These are phyloP conservation scores for Manis crassicaudata DNA, from an alignment of 2,797 vertebrate species.

Conservation along the genomic window DNA sequence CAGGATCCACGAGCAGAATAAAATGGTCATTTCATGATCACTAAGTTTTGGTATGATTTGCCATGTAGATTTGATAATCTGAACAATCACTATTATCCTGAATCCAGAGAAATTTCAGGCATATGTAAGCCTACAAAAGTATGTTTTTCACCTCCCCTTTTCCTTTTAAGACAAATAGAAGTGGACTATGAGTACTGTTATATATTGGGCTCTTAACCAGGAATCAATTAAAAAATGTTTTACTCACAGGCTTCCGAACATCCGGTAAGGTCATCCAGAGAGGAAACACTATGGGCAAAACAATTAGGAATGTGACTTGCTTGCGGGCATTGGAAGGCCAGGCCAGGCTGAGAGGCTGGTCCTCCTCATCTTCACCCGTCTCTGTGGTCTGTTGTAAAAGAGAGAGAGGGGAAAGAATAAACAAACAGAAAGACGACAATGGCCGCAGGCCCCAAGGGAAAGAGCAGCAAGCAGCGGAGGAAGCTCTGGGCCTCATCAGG, in stretches of 20 bases:
- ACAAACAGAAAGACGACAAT: background rate
- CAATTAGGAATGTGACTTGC: slow-evolving; percentile 91
- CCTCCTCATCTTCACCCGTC: slow-evolving; percentile 86
- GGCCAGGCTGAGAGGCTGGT: slow-evolving; percentile 93
- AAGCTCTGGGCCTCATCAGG: accelerated
- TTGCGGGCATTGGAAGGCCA: slow-evolving; percentile 93
- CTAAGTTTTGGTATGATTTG: background rate
- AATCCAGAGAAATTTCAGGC: background rate
- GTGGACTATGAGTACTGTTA: background rate
- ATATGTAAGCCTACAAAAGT: background rate
- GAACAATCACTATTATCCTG: background rate
- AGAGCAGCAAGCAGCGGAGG: background rate
- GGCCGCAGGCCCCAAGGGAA: no score
- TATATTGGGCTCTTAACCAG: background rate
- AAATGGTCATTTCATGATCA: background rate
- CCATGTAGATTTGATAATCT: background rate
- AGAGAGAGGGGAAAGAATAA: background rate
- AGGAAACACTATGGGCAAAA: slow-evolving; percentile 94
- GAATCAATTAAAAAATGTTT: background rate
- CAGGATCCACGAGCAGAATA: background rate
- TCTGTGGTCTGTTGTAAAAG: slow-evolving; percentile 81
- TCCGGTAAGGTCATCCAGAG: slow-evolving; percentile 96
- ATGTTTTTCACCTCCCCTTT: background rate
- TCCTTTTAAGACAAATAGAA: background rate
- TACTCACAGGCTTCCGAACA: slow-evolving; percentile 93